Conservation (phyloP, 1,140 invertebrate genomes). For the Plectrocnemia conspersa region DNA sequence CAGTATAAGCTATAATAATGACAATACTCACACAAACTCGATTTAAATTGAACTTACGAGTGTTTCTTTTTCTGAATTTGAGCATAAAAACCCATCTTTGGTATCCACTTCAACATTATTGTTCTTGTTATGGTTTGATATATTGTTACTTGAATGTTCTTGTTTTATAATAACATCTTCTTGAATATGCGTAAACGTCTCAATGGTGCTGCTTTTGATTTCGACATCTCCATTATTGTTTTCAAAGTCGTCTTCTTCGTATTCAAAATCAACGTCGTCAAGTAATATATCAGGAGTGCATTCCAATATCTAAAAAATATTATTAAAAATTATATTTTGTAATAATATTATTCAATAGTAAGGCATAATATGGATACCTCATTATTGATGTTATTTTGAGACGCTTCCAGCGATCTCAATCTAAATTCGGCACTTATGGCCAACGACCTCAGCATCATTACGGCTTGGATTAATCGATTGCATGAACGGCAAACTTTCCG, state of each 20-base stretch:
- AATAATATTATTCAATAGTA: too few relatives aligned
- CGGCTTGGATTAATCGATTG: slow-evolving; percentile 1
- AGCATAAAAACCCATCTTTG: too few relatives aligned
- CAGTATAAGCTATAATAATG: too few relatives aligned
- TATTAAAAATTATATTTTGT: neutral
- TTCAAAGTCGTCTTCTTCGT: neutral
- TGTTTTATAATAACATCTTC: too few relatives aligned
- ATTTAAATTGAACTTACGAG: too few relatives aligned
- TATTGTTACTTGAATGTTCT: too few relatives aligned
- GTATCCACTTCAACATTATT: too few relatives aligned
- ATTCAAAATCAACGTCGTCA: neutral
- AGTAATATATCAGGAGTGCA: neutral
- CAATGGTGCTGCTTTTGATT: neutral
- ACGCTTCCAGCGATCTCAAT: neutral
- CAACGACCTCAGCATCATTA: neutral
- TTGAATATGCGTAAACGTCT: too few relatives aligned
- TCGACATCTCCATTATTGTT: neutral
- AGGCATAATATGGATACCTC: slow-evolving; percentile 7
- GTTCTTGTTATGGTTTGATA: too few relatives aligned
- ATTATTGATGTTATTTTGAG: neutral
- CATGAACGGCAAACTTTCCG: neutral
- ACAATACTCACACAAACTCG: too few relatives aligned
- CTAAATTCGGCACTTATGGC: neutral
- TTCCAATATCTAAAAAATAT: slow-evolving; percentile 2
- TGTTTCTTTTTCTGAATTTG: too few relatives aligned